Evolutionary conservation across 1,140 invertebrate species (phyloP).

Genomic region (Drosophila busckii): DNA sequence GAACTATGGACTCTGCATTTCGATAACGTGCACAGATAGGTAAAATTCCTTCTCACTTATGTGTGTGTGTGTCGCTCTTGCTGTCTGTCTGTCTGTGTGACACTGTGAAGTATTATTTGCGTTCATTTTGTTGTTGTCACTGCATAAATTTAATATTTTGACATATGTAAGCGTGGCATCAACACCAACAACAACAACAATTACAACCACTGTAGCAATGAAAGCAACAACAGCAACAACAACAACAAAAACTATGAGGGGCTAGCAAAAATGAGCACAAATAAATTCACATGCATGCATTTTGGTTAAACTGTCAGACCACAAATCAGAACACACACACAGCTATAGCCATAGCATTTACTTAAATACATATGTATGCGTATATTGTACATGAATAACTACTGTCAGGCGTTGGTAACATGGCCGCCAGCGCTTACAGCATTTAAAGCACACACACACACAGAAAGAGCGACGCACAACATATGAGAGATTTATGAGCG

Average conservation of each 20-base stretch:
- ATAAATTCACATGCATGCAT: slow-evolving; percentile 75
- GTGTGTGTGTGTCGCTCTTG: neutral
- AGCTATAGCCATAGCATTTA: slow-evolving; percentile 40
- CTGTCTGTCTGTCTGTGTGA: slow-evolving; percentile 13
- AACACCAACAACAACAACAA: slow-evolving; percentile 8
- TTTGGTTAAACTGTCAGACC: slow-evolving; percentile 76
- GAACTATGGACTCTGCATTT: too few species aligned
- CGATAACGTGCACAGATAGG: too few species aligned
- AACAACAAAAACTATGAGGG: slow-evolving; percentile 6
- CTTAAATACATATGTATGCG: neutral
- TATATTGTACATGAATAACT: slow-evolving; percentile 56
- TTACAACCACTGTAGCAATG: slow-evolving; percentile 1
- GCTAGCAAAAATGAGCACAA: slow-evolving; percentile 77
- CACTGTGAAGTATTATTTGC: slow-evolving; percentile 30
- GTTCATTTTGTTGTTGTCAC: slow-evolving; percentile 67
- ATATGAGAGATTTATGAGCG: slow-evolving; percentile 62
- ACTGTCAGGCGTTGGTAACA: slow-evolving; percentile 49
- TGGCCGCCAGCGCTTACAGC: slow-evolving; percentile 14
- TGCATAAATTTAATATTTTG: slow-evolving; percentile 78
- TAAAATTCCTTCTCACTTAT: slow-evolving; percentile 14
- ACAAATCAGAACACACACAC: slow-evolving; percentile 75
- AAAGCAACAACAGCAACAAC: slow-evolving; percentile 16
- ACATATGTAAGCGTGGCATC: slow-evolving; percentile 68
- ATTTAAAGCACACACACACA: neutral
- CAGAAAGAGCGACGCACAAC: slow-evolving; percentile 3